Evolutionary conservation across 92 coral and sea anemone species (phyloP).

Genomic region (Palythoa heliodiscus): DNA sequence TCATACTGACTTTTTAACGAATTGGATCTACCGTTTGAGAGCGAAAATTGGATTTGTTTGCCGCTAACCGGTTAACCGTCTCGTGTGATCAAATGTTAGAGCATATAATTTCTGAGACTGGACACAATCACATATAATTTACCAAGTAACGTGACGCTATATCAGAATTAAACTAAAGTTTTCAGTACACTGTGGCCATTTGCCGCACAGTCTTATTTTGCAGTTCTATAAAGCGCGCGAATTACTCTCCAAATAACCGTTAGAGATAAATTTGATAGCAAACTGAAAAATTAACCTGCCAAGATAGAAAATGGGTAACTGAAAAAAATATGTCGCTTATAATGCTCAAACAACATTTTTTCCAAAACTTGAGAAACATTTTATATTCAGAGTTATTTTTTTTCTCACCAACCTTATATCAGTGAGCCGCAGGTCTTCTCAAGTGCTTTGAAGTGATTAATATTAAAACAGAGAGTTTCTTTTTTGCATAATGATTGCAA

Average conservation of each 20-base stretch:
- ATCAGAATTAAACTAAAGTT: too few relatives aligned
- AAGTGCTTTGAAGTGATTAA: not conserved
- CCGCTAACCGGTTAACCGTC: not conserved
- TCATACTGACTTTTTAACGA: not conserved
- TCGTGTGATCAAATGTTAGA: not conserved
- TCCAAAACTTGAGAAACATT: not conserved
- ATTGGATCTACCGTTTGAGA: not conserved
- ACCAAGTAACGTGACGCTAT: not conserved
- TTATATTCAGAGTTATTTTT: too few relatives aligned
- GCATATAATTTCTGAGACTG: not conserved
- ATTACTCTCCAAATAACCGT: not conserved
- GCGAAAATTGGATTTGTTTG: not conserved
- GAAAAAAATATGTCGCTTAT: not conserved
- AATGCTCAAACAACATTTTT: not conserved
- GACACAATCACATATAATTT: not conserved
- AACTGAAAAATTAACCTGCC: not conserved
- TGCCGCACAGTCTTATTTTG: not conserved
- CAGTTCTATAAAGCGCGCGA: not conserved
- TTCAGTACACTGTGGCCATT: too few relatives aligned
- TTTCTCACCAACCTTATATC: not conserved
- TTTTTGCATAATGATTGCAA: not conserved
- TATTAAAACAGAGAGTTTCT: not conserved
- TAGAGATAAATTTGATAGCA: not conserved
- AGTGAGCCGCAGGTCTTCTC: not conserved
- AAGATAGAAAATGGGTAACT: not conserved